A percentile compares a stretch with the other conserved stretches of the same genome.
Conservation (phyloP, 30 jellyfish, hydroid and myxozoan species). For the Hydractinia echinata region DNA sequence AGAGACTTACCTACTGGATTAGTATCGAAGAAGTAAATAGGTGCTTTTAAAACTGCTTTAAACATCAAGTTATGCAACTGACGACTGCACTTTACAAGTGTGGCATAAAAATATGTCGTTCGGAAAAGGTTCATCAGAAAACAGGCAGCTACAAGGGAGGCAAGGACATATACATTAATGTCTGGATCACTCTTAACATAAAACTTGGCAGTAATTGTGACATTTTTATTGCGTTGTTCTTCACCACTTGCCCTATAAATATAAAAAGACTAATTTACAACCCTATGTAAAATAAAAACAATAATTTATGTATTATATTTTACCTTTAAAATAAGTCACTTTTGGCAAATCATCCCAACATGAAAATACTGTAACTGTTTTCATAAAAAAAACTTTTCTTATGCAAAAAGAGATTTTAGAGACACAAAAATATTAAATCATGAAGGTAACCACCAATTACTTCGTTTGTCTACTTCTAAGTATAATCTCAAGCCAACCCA, state of each 20-base stretch:
- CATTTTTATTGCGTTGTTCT: neutral
- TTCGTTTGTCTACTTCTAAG: too few relatives aligned
- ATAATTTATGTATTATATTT: too few relatives aligned
- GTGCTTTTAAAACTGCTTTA: neutral
- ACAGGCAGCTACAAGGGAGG: neutral
- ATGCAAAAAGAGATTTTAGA: too few relatives aligned
- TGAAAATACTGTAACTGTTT: too few relatives aligned
- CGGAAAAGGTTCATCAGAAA: neutral
- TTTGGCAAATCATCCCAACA: too few relatives aligned
- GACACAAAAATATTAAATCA: too few relatives aligned
- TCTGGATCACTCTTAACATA: neutral
- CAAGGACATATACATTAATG: neutral
- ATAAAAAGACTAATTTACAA: neutral
- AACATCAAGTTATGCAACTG: neutral
- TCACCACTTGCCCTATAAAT: conserved; percentile 5
- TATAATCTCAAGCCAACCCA: too few relatives aligned
- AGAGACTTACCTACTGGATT: neutral
- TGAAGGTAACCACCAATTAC: too few relatives aligned
- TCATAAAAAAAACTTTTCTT: too few relatives aligned
- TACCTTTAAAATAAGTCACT: too few relatives aligned
- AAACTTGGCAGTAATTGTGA: neutral
- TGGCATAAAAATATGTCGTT: neutral
- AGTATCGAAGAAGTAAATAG: conserved; percentile 5
- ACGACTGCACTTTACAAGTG: neutral
- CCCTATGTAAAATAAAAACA: too few relatives aligned